These are phyloP conservation scores for Alitta virens DNA, from an alignment of 2,888 invertebrate genomes.

Conservation along the genomic window DNA sequence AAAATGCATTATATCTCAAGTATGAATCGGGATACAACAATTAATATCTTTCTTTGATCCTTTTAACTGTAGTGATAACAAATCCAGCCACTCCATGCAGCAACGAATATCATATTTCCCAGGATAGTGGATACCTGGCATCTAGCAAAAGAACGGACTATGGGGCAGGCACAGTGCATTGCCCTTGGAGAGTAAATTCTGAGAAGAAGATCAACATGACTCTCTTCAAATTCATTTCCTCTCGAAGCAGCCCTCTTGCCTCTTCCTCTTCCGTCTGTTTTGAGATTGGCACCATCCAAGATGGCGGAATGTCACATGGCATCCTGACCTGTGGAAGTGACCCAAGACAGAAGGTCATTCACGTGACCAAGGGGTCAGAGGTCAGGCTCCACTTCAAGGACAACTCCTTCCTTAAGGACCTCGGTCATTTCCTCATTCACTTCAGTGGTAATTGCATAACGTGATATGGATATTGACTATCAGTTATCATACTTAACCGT, in stretches of 20 bases:
- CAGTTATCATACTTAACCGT: too few species aligned
- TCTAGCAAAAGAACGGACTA: background rate
- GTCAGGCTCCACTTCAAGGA: constrained; percentile 14
- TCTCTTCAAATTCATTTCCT: constrained; percentile 1
- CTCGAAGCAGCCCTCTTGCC: background rate
- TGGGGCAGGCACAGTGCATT: background rate
- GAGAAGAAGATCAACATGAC: constrained; percentile 2
- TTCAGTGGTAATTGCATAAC: constrained; percentile 12
- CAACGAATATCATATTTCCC: background rate
- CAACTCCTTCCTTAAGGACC: background rate
- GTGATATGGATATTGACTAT: too few species aligned
- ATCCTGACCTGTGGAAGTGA: constrained; percentile 10
- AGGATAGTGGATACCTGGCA: background rate
- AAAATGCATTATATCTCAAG: too few species aligned
- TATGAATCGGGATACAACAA: too few species aligned
- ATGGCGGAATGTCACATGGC: background rate
- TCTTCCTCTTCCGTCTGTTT: constrained; percentile 3
- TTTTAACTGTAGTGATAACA: too few species aligned
- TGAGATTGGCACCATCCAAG: constrained; percentile 10
- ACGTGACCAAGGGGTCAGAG: constrained; percentile 1
- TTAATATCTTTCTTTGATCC: too few species aligned
- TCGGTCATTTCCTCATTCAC: constrained; percentile 17
- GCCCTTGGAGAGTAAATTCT: constrained; percentile 2
- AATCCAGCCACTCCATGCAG: too few species aligned
- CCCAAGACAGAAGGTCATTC: constrained; percentile 4